phyloP scores from a whole-genome alignment of 2,113 vertebrate genomes.

The Strix uralensis region DNA sequence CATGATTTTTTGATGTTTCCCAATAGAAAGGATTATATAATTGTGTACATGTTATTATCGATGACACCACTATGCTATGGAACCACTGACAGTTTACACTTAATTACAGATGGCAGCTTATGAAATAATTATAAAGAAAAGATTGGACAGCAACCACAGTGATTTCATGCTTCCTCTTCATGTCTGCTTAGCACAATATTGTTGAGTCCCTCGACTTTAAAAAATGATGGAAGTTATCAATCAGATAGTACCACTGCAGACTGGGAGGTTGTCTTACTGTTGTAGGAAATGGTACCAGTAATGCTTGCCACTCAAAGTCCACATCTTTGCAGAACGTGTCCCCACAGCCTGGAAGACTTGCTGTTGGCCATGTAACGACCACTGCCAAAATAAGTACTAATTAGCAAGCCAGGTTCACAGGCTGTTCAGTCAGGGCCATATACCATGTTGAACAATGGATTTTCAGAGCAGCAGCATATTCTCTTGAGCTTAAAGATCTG shows the following conservation, averaged over 20 bases:
- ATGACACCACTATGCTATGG: constrained; percentile 12
- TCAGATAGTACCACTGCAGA: not conserved
- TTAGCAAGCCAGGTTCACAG: not conserved
- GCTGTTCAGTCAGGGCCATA: not conserved
- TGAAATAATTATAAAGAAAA: constrained; percentile 56
- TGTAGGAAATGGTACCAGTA: accelerated
- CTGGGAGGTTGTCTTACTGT: not conserved
- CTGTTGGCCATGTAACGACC: not conserved
- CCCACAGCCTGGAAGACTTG: not conserved
- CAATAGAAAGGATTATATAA: constrained; percentile 33
- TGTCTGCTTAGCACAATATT: not conserved
- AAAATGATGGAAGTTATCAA: not conserved
- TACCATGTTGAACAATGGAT: not conserved
- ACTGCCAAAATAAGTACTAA: not conserved
- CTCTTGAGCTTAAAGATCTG: not conserved
- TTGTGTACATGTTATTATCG: not conserved
- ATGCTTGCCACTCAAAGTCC: not conserved
- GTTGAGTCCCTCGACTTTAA: not conserved
- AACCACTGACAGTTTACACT: constrained; percentile 37
- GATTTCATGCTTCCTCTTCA: constrained; percentile 16
- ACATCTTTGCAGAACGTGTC: not conserved
- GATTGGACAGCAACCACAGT: constrained; percentile 1
- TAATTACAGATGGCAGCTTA: constrained; percentile 49
- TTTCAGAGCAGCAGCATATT: not conserved
- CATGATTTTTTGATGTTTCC: constrained; percentile 28